Evolutionary conservation across 2,888 invertebrate genomes (phyloP), one percentile per base, ranked within the genome.

Genomic region (Apotomis turbidana): DNA sequence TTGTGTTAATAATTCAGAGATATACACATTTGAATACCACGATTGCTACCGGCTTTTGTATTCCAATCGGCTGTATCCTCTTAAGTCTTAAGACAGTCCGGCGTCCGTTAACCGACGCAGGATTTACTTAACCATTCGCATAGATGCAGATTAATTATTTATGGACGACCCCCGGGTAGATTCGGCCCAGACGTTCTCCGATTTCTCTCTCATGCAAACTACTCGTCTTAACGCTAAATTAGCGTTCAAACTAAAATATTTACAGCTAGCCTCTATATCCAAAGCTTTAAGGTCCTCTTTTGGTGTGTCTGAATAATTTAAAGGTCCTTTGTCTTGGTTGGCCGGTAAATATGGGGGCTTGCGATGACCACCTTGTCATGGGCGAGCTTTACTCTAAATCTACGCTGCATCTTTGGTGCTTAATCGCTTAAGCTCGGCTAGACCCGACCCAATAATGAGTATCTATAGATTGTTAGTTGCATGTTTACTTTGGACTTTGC

Each of bases 331-430:
- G 93, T 93, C 90, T 91, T 87, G 87, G 86, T 88, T 88, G 91
- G 90, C 90, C 90, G 86, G 86, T 83, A 87, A 89, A 90, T 91
- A 91, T 91, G 78, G 86, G 90, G 91, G 87, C 82, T 90, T 89
- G 89, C 87, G 90, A 91, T 93, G 93, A 93, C 93, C 93, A 91
- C 91, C 92, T 91, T 91, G 92, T 91, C 92, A 91, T 88, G 91
- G 87, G 82, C 87, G 78, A 87, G 93, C 90, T 90, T 89, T 87
- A 84, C 83, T 84, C 82, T 88, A 91, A 91, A 90, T 90, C 93
- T 91, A 90, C 91, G 89, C 86, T 94, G 92, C 92, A 91, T 91
- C 91, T 90, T 91, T 87, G 90, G 82, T 81, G 82, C 79, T 80
- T 92, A 92, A 93, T 92, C 93, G 87, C 79, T 85, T 92, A 90